Base-by-base conservation (phyloP, 2,888 invertebrate genomes). In the Drosophila flavopinicola region DNA sequence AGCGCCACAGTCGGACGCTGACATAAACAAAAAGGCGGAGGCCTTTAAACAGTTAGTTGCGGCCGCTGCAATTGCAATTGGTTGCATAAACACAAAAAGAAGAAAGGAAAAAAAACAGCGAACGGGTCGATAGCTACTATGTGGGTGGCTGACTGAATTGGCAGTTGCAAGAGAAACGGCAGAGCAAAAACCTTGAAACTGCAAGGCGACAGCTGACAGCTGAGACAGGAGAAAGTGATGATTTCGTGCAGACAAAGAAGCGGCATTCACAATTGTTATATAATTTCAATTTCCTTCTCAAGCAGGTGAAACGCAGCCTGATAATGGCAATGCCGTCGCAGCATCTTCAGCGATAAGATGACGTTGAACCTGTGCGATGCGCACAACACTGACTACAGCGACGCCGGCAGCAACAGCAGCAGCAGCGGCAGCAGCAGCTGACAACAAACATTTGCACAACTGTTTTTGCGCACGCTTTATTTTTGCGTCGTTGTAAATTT, bases 401-500 rank as follows among this genome's bases (percentile, higher is more conserved):
- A 35, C 24, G 15, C 47, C 38, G 32, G 39, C 56, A 51, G n/a
- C n/a, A n/a, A n/a, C n/a, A n/a, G n/a, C 58, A 58, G 39, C 60
- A 45, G 47, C 37, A 13, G n/a, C 32, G 47, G 33, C 32, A 23
- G 37, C 42, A 17, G 27, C 63, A 58, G 44, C 49, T 59, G 60
- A 60, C 60, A 48, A 45, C 66, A 70, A 76, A 76, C 63, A 82
- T 82, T 85, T 68, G 51, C 70, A 76, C 85, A 82, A 83, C 57
- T 85, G 83, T 51, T 58, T 56, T 29, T 7, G 13, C 39, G 39
- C 27, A 42, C 57, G 30, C n/a, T 41, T 56, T 51, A 35, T 29
- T 53, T 17, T 17, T 11, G 23, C 32, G 42, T 11, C 25, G 29
- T 29, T 20, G 20, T 4, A 42, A 35, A 35, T 45, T 53, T 49